phyloP scores from a whole-genome alignment of 2,888 invertebrate genomes.

The Ischnus inquisitorius region DNA sequence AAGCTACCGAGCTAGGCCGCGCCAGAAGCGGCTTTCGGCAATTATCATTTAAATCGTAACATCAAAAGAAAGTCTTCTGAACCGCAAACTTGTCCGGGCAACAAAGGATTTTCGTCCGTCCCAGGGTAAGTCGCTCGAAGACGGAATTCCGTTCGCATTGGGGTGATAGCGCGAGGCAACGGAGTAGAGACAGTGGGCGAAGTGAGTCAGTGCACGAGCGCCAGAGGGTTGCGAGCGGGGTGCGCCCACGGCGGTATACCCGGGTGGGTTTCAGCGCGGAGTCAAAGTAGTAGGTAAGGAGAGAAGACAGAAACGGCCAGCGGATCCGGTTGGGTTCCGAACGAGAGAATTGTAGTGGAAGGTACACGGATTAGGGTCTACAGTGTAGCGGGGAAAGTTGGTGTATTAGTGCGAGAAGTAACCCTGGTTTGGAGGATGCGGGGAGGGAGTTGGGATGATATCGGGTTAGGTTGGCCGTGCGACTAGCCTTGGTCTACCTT shows the following conservation, averaged over 20 bases:
- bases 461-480: slow-evolving; percentile 82
- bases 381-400: slow-evolving; percentile 12
- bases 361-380: slow-evolving; percentile 6
- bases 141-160: slow-evolving; percentile 52
- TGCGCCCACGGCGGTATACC: slow-evolving; percentile 26
- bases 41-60: no score
- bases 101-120: slow-evolving; percentile 3
- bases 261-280: slow-evolving; percentile 32
- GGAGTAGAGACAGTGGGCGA: slow-evolving; percentile 34
- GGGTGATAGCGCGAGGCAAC: slow-evolving; percentile 2
- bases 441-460: slow-evolving; percentile 81
- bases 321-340: slow-evolving; percentile 18
- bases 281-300: slow-evolving; percentile 33
- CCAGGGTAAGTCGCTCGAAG: slow-evolving; percentile 35
- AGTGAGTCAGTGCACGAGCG: slow-evolving; percentile 41
- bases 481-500: slow-evolving; percentile 81
- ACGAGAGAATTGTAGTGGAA: slow-evolving; percentile 20
- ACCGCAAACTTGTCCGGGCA: no score
- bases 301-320: slow-evolving; percentile 36
- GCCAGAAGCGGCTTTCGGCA: no score
- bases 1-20: no score
- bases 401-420: slow-evolving; percentile 31
- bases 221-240: slow-evolving; percentile 1
- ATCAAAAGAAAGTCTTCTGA: background rate
- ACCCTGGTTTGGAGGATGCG: slow-evolving; percentile 68